Percentiles rank a stretch among this genome's conserved stretches.
phyloP scores from a whole-genome alignment of 2,113 vertebrate species.

The Phocoena sinus region DNA sequence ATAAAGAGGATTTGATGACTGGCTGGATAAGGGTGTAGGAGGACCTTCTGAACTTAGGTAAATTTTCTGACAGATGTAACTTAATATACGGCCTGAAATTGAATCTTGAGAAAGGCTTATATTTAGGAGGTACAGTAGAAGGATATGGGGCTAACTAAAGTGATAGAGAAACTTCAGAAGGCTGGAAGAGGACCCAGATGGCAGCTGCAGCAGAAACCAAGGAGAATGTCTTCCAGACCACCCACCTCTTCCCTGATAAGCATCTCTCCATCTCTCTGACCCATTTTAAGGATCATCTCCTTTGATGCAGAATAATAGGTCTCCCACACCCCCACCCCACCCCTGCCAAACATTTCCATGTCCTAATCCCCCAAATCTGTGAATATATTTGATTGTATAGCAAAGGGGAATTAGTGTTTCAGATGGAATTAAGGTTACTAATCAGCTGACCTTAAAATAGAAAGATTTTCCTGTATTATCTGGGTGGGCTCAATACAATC shows the following conservation, averaged over 20 bases:
- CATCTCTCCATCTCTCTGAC: neutral
- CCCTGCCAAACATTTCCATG: neutral
- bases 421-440: neutral
- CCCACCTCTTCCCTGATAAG: neutral
- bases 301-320: neutral
- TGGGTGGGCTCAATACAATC: neutral
- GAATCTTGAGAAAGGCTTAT: neutral
- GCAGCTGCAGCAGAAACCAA: neutral
- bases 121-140: neutral
- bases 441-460: neutral
- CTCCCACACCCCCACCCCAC: too few relatives aligned
- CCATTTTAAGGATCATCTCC: neutral
- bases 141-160: neutral
- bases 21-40: neutral
- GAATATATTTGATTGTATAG: neutral
- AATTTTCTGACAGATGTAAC: neutral
- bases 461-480: neutral
- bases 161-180: neutral
- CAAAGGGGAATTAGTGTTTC: neutral
- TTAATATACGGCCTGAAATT: neutral
- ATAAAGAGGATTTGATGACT: neutral
- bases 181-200: neutral
- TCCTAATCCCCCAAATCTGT: neutral
- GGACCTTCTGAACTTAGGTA: neutral
- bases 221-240: neutral